Base-by-base conservation (phyloP, 2,888 invertebrate genomes). In the Paralinhomoeus sp. region DNA sequence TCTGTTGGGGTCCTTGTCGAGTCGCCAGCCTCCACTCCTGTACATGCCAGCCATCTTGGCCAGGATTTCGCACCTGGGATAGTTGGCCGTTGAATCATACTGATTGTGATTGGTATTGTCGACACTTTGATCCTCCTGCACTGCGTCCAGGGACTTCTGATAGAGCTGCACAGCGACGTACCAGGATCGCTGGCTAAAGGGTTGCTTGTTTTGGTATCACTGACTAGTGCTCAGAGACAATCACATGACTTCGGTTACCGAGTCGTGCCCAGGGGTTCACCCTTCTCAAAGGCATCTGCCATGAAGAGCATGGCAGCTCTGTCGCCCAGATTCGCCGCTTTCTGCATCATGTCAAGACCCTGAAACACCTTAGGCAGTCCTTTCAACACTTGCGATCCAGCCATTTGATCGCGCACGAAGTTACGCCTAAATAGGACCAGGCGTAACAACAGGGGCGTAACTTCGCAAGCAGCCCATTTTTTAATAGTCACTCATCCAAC, bases 241-340 rank as follows among this genome's bases (percentile, higher is more conserved):
- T n/a, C n/a, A n/a, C n/a, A n/a, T n/a, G n/a, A n/a, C n/a, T n/a
- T n/a, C n/a, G n/a, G n/a, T n/a, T n/a, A n/a, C n/a, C n/a, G n/a
- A 15, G 17, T 50, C 23, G 48, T 51, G 27, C 64, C 65, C 2
- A 67, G 57, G 37, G 60, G 57, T 21, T 53, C 44, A 1, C 70
- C 71, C 31, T 64, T 64, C 49, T 71, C 68, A 54, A 63, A 70
- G 20, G 68, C 67, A 48, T 64, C 64, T 7, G 70, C 71, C 49
- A 72, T 54, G 53, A 63, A 65, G 5, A 71, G 54, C 64, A 71
- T 69, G 2, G 70, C 63, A 24, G 62, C 57, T 35, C 69, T 55
- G 51, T 71, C 70, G 3, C 69, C 69, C 45, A 64, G 63, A 23
- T 66, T 62, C 15, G 70, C 71, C 13, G 71, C 70, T 47, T 57